These are phyloP conservation scores for Ernsta delagoae DNA, from an alignment of 2,888 invertebrate species.

Conservation along the genomic window DNA sequence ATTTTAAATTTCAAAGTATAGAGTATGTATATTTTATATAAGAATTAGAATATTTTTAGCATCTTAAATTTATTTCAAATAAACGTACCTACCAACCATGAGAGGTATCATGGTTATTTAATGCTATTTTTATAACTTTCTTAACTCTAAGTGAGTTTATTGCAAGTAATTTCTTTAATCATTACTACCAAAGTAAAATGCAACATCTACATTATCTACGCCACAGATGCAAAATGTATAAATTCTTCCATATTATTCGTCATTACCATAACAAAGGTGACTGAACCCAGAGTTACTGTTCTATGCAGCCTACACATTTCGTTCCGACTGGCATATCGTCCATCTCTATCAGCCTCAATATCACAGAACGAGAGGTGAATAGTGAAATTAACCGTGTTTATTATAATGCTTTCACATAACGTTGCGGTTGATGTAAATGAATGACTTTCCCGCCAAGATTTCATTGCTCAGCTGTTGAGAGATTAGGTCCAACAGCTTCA, in stretches of 20 bases:
- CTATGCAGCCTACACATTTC: constrained; percentile 43
- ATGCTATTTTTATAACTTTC: too few species aligned
- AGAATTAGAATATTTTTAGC: too few species aligned
- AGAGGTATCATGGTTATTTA: too few species aligned
- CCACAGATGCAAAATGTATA: constrained; percentile 30
- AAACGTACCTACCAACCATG: too few species aligned
- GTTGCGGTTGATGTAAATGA: constrained; percentile 36
- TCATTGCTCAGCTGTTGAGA: constrained; percentile 1
- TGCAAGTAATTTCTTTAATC: too few species aligned
- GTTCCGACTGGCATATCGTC: constrained; percentile 43
- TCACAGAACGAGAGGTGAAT: constrained; percentile 35
- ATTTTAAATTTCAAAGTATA: too few species aligned
- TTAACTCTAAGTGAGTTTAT: too few species aligned
- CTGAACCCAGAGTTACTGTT: constrained; percentile 41
- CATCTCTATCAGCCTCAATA: constrained; percentile 32
- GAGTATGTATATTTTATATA: too few species aligned
- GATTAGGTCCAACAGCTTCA: neutral
- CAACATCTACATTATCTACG: constrained; percentile 1
- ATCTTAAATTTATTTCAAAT: too few species aligned
- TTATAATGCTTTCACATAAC: constrained; percentile 43
- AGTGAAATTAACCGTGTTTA: constrained; percentile 43
- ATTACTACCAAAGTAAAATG: neutral
- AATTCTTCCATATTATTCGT: constrained; percentile 30
- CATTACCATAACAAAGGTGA: constrained; percentile 40
- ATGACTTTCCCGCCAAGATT: constrained; percentile 28